Evolutionary conservation across 2,113 vertebrate species (phyloP).

Genomic region (Mirza zaza): DNA sequence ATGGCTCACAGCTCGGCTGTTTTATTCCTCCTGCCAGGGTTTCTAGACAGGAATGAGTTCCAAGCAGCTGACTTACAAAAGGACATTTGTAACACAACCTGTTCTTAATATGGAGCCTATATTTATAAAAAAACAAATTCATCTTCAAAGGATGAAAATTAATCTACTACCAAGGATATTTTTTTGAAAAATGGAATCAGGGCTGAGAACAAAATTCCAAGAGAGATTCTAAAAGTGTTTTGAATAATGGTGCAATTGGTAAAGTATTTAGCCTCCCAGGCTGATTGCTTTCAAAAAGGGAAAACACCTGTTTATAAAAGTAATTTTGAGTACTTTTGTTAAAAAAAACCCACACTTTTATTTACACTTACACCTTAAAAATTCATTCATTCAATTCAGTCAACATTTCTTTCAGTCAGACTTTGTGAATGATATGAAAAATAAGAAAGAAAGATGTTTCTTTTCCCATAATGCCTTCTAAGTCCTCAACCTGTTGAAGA

Average conservation of each 20-base stretch:
- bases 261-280: not conserved
- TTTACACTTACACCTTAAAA: constrained; percentile 15
- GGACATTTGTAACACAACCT: constrained; percentile 75
- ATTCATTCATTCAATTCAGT: not conserved
- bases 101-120: constrained; percentile 52
- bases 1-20: not conserved
- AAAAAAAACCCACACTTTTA: not conserved
- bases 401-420: not conserved
- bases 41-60: constrained; percentile 43
- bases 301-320: not conserved
- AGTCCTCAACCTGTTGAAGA: not conserved
- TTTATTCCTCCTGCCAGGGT: constrained; percentile 39
- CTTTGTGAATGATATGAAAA: not conserved
- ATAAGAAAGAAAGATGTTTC: not conserved
- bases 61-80: constrained; percentile 72
- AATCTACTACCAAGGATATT: not conserved
- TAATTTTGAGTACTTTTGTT: constrained; percentile 26
- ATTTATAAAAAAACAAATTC: constrained; percentile 57
- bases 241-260: not conserved
- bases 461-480: not conserved
- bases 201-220: constrained; percentile 34
- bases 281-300: constrained; percentile 27
- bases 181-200: constrained; percentile 39
- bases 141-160: constrained; percentile 59
- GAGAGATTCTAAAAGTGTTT: constrained; percentile 37